phyloP scores from a whole-genome alignment of 2,797 vertebrate genomes.

The Amazona ochrocephala region DNA sequence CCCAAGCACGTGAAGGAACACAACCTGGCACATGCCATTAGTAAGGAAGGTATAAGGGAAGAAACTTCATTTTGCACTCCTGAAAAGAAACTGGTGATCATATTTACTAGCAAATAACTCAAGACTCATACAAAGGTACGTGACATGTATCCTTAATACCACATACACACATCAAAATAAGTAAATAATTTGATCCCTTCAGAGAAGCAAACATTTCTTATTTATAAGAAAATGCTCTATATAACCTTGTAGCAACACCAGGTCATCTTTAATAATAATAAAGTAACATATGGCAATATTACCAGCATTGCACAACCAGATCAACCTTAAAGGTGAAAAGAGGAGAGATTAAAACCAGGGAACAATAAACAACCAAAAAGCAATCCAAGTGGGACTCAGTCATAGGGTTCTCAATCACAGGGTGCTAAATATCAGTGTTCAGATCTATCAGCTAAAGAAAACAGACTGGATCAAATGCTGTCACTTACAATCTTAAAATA shows the following conservation, averaged over 20 bases:
- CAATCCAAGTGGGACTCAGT: neutral
- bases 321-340: neutral
- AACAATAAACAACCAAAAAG: neutral
- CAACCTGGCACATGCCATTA: neutral
- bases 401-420: neutral
- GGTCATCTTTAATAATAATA: neutral
- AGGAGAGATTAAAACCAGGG: neutral
- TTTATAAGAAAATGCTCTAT: neutral
- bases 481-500: slow-evolving; percentile 19
- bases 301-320: neutral
- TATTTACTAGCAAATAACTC: neutral
- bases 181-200: neutral
- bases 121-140: neutral
- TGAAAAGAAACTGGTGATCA: neutral
- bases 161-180: neutral
- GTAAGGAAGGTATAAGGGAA: neutral
- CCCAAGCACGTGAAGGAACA: neutral
- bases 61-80: neutral
- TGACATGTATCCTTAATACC: neutral
- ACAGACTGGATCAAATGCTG: neutral
- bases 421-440: neutral
- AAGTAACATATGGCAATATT: neutral
- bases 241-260: neutral
- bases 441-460: neutral
- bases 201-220: neutral